Conservation (phyloP, 2,113 vertebrate genomes). For the Rhea pennata region DNA sequence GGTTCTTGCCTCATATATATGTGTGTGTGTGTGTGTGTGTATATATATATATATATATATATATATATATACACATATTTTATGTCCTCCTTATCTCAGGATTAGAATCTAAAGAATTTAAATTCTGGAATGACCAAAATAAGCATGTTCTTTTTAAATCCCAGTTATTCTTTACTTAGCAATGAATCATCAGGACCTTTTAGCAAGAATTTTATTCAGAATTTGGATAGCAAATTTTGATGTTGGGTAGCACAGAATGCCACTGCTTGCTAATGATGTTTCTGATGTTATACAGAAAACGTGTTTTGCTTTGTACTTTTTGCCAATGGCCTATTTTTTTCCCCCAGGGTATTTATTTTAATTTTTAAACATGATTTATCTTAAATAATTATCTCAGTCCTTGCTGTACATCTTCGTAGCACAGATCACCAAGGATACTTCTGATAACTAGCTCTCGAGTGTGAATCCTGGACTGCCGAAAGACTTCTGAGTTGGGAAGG, state of each 20-base stretch:
- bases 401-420: conserved; percentile 8
- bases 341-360: not conserved
- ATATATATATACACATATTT: no score
- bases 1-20: not conserved
- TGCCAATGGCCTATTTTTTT: not conserved
- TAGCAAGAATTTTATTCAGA: not conserved
- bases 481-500: not conserved
- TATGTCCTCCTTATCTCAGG: not conserved
- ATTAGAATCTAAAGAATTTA: not conserved
- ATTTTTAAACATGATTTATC: not conserved
- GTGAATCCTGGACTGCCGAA: not conserved
- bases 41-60: no score
- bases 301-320: not conserved
- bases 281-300: not conserved
- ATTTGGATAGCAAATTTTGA: not conserved
- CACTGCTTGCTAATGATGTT: not conserved
- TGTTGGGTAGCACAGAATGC: not conserved
- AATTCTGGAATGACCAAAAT: conserved; percentile 1
- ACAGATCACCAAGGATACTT: conserved; percentile 7
- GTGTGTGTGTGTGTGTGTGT: no score
- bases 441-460: not conserved
- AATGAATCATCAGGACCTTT: not conserved
- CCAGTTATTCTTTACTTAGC: not conserved
- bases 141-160: not conserved
- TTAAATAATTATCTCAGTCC: not conserved